phyloP scores from a whole-genome alignment of 2,797 vertebrate species.

The Lacerta viridis region DNA sequence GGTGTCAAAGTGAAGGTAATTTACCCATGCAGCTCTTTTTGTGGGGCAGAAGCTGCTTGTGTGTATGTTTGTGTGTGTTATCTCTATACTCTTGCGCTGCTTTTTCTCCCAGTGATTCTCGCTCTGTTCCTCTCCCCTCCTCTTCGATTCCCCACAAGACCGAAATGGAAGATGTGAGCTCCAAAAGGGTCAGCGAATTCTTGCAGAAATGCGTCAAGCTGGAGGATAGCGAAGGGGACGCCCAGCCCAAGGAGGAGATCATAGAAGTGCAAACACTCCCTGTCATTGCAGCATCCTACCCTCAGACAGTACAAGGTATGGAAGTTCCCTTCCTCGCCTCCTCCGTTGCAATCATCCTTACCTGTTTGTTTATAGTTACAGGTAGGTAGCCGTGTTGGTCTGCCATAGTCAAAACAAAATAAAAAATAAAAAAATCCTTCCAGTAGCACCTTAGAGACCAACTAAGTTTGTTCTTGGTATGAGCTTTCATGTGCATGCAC shows the following conservation, averaged over 20 bases:
- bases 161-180: constrained; percentile 39
- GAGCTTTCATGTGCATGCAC: too few species aligned
- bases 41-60: not conserved
- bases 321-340: not conserved
- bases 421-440: too few species aligned
- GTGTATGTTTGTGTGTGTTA: too few species aligned
- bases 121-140: not conserved
- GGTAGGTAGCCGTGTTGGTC: too few species aligned
- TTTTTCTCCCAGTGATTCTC: not conserved
- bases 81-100: accelerated
- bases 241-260: constrained; percentile 31
- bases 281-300: not conserved
- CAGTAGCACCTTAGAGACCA: too few species aligned
- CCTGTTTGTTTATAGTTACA: too few species aligned
- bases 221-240: constrained; percentile 3
- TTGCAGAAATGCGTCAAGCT: constrained; percentile 33
- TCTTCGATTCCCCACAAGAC: not conserved
- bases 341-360: too few species aligned
- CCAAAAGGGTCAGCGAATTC: constrained; percentile 10
- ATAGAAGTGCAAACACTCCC: constrained; percentile 35
- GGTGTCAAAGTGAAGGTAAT: not conserved
- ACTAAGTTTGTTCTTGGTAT: too few species aligned
- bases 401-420: too few species aligned
- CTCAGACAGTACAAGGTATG: constrained; percentile 9
- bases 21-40: not conserved